Conservation (phyloP, 1,140 invertebrate genomes). For the Cherax destructor region DNA sequence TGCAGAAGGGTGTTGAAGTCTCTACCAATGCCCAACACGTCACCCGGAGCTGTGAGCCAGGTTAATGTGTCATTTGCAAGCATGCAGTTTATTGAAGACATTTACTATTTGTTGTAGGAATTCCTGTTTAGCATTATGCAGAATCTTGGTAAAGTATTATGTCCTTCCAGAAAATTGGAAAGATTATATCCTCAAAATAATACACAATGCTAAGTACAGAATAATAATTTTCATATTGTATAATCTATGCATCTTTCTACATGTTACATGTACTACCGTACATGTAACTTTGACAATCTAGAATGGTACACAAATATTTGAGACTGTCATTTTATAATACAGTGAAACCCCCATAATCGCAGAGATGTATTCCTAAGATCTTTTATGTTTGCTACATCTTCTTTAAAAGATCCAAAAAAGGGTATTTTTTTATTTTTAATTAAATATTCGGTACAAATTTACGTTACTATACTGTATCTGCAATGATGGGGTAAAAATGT, state of each 20-base stretch:
- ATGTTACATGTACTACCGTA: too few relatives aligned
- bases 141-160: not conserved
- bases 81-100: slow-evolving; percentile 17
- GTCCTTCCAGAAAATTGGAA: not conserved
- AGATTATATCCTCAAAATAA: not conserved
- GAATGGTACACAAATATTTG: not conserved
- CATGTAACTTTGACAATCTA: not conserved
- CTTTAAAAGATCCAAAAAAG: too few relatives aligned
- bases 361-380: too few relatives aligned
- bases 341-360: too few relatives aligned
- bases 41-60: slow-evolving; percentile 39
- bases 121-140: slow-evolving; percentile 13
- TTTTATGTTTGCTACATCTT: too few relatives aligned
- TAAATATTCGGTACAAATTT: too few relatives aligned
- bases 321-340: too few relatives aligned
- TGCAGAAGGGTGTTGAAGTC: slow-evolving; percentile 1
- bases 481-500: too few relatives aligned
- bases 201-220: not conserved
- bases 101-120: slow-evolving; percentile 2
- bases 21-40: not conserved
- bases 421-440: too few relatives aligned
- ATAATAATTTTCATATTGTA: not conserved
- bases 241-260: too few relatives aligned
- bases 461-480: too few relatives aligned
- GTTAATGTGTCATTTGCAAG: slow-evolving; percentile 32